Evolutionary conservation across 1,140 invertebrate species (phyloP).

Genomic region (Prorops nasuta): DNA sequence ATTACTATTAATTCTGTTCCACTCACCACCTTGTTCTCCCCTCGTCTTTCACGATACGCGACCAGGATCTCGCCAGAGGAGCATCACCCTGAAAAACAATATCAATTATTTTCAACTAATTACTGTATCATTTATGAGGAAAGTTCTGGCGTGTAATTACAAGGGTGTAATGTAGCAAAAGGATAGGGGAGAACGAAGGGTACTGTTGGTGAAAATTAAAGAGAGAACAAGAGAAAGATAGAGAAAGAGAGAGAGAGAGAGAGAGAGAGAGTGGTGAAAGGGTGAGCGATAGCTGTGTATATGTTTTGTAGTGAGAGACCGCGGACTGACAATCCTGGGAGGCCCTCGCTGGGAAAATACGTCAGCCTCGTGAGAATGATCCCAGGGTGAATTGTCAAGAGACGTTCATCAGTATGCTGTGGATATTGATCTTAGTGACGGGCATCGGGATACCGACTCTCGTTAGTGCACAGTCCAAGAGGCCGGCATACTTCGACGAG

Average conservation of each 20-base stretch:
- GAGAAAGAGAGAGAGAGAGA: slow-evolving; percentile 6
- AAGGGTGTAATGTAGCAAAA: too few species aligned
- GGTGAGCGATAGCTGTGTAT: slow-evolving; percentile 1
- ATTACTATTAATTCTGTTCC: slow-evolving; percentile 32
- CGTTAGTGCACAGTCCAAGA: slow-evolving; percentile 43
- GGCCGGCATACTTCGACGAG: slow-evolving; percentile 28
- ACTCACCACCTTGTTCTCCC: too few species aligned
- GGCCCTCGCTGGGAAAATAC: too few species aligned
- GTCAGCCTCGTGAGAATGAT: slow-evolving; percentile 25
- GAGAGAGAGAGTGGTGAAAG: slow-evolving; percentile 10
- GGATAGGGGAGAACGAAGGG: not conserved
- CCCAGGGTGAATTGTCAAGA: slow-evolving; percentile 31
- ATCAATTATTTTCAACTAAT: too few species aligned
- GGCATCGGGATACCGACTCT: slow-evolving; percentile 48
- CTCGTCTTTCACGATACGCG: too few species aligned
- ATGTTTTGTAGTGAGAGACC: too few species aligned
- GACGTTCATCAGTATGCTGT: slow-evolving; percentile 36
- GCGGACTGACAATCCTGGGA: too few species aligned
- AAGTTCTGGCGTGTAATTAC: too few species aligned
- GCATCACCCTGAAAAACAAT: too few species aligned
- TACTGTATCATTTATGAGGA: too few species aligned
- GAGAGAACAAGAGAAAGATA: not conserved
- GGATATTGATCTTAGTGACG: slow-evolving; percentile 42
- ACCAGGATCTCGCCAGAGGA: too few species aligned
- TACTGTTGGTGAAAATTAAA: not conserved